Conservation (phyloP, 2,888 invertebrate genomes). For the Phyto melanocephala region DNA sequence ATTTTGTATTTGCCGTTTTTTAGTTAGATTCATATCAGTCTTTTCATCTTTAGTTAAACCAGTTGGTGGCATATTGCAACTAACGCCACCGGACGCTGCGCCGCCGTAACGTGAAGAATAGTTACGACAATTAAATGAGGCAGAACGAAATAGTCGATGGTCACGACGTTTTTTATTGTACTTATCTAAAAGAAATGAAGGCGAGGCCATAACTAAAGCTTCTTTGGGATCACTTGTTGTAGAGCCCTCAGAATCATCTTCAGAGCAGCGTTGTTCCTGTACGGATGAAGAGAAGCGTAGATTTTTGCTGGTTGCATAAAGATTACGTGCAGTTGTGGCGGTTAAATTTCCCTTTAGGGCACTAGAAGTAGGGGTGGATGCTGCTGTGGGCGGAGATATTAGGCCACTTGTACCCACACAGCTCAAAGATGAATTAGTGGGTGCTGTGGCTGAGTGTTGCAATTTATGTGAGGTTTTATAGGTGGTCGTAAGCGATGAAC, state of each 20-base stretch:
- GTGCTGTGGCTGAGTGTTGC: slow-evolving; percentile 75
- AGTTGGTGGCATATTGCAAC: slow-evolving; percentile 70
- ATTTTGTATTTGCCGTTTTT: slow-evolving; percentile 82
- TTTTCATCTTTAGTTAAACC: slow-evolving; percentile 85
- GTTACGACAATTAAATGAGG: slow-evolving; percentile 79
- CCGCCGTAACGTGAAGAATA: slow-evolving; percentile 78
- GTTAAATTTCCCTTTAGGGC: slow-evolving; percentile 60
- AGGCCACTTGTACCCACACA: slow-evolving; percentile 53
- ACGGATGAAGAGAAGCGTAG: slow-evolving; percentile 75
- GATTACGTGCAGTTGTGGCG: slow-evolving; percentile 66
- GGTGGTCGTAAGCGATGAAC: slow-evolving; percentile 64
- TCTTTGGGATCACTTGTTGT: slow-evolving; percentile 78
- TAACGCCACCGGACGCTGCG: slow-evolving; percentile 71
- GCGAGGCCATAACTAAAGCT: slow-evolving; percentile 75
- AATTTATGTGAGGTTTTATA: slow-evolving; percentile 70
- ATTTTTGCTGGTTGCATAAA: slow-evolving; percentile 70
- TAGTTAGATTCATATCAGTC: slow-evolving; percentile 89
- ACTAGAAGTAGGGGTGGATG: slow-evolving; percentile 71
- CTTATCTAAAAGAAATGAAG: slow-evolving; percentile 77
- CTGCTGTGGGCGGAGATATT: slow-evolving; percentile 71
- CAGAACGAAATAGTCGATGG: slow-evolving; percentile 78
- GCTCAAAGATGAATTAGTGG: slow-evolving; percentile 66
- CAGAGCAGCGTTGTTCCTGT: slow-evolving; percentile 72
- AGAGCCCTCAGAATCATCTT: slow-evolving; percentile 77
- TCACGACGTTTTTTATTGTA: slow-evolving; percentile 78